phyloP scores from a whole-genome alignment of 2,888 invertebrate species.

The Leucozona laternaria region DNA sequence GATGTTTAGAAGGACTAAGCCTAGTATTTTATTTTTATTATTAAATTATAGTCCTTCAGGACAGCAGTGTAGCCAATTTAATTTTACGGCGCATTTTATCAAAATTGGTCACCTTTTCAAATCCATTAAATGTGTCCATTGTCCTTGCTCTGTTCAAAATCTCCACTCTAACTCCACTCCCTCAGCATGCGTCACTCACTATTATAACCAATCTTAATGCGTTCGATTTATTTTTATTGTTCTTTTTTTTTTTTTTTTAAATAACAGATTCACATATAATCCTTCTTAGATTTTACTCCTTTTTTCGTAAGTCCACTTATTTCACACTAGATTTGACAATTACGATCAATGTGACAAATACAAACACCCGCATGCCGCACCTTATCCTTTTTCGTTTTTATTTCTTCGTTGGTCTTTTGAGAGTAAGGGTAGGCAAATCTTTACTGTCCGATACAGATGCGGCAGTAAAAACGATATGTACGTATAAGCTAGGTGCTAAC shows the following conservation, averaged over 20 bases:
- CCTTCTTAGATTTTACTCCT: constrained; percentile 40
- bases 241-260: constrained; percentile 56
- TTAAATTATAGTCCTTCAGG: constrained; percentile 50
- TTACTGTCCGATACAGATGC: constrained; percentile 54
- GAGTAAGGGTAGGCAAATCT: constrained; percentile 59
- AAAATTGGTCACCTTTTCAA: constrained; percentile 67
- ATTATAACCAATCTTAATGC: constrained; percentile 44
- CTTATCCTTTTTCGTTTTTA: constrained; percentile 30
- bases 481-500: constrained; percentile 43
- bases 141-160: neutral
- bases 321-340: constrained; percentile 74
- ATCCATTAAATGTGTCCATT: constrained; percentile 63
- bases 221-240: constrained; percentile 70
- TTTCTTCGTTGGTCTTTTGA: constrained; percentile 20
- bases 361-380: neutral
- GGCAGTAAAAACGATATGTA: constrained; percentile 51
- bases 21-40: constrained; percentile 33
- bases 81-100: constrained; percentile 61
- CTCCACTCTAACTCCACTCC: neutral
- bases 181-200: constrained; percentile 8
- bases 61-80: constrained; percentile 53
- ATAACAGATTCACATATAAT: constrained; percentile 40
- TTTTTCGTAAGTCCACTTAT: constrained; percentile 65
- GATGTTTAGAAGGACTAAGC: neutral
- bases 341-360: constrained; percentile 52